Conservation (phyloP, 2,888 invertebrate genomes). For the Amblyjoppa proteus region DNA sequence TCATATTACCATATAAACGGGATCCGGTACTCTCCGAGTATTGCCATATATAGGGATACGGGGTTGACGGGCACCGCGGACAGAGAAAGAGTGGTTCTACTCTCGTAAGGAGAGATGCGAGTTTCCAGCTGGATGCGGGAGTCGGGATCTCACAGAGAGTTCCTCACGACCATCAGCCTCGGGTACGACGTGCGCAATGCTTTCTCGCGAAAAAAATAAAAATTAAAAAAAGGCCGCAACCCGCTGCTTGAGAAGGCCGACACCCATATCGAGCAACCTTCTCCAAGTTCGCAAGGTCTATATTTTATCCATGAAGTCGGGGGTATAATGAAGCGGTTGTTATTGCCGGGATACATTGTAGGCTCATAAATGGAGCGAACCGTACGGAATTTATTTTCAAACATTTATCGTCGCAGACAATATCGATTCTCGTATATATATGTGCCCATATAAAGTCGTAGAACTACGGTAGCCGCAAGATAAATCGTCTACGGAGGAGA, state of each 20-base stretch:
- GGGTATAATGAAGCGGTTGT: constrained; percentile 55
- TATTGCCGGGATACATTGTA: constrained; percentile 37
- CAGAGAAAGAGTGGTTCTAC: constrained; percentile 47
- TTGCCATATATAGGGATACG: constrained; percentile 68
- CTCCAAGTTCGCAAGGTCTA: constrained; percentile 62
- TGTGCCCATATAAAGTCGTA: background rate
- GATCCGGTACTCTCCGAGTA: constrained; percentile 59
- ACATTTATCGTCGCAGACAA: constrained; percentile 16
- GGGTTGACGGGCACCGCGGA: constrained; percentile 59
- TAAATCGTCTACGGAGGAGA: constrained; percentile 4
- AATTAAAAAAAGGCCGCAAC: constrained; percentile 18
- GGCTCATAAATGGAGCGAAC: constrained; percentile 30
- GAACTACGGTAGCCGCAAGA: constrained; percentile 31
- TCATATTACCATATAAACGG: constrained; percentile 75
- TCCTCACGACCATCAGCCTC: constrained; percentile 14
- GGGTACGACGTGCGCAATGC: constrained; percentile 45
- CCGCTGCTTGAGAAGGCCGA: constrained; percentile 56
- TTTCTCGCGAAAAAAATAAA: constrained; percentile 52
- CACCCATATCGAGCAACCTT: constrained; percentile 65
- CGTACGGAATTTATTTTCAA: constrained; percentile 41
- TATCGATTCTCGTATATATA: constrained; percentile 25
- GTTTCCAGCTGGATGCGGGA: constrained; percentile 55
- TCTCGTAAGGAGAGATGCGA: constrained; percentile 63
- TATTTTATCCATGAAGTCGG: constrained; percentile 64
- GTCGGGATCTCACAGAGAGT: constrained; percentile 48